Conservation (phyloP, 2,797 vertebrate genomes). For the Spea hammondii region DNA sequence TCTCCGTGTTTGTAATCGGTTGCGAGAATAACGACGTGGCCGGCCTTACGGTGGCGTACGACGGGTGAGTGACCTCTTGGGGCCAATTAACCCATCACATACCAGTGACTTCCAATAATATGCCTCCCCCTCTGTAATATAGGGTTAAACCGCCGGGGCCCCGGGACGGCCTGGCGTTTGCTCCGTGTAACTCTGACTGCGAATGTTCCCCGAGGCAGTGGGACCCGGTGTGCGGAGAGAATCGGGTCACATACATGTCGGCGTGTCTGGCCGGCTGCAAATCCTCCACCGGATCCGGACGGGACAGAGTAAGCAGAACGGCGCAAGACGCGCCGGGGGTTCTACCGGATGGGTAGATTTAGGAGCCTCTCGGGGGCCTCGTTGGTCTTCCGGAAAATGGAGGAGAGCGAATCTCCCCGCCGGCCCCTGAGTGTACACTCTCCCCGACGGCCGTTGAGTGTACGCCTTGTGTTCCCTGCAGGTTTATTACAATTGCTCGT, state of each 20-base stretch:
- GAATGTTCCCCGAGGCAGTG: constrained; percentile 75
- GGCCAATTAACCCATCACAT: too few relatives aligned
- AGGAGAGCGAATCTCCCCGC: too few relatives aligned
- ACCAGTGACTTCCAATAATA: too few relatives aligned
- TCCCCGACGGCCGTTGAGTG: too few relatives aligned
- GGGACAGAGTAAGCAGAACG: constrained; percentile 70
- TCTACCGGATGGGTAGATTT: too few relatives aligned
- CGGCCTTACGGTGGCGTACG: constrained; percentile 68
- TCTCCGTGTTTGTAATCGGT: constrained; percentile 53
- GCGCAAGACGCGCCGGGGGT: too few relatives aligned
- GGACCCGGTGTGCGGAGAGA: constrained; percentile 86
- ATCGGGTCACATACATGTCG: constrained; percentile 81
- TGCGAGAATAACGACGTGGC: constrained; percentile 65
- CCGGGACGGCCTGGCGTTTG: constrained; percentile 55
- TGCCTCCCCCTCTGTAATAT: neutral
- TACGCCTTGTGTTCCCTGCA: constrained; percentile 58
- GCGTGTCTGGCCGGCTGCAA: constrained; percentile 84
- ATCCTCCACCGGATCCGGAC: constrained; percentile 65
- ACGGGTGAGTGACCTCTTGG: constrained; percentile 62
- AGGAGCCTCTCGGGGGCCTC: too few relatives aligned
- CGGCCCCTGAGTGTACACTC: too few relatives aligned
- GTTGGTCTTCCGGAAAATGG: too few relatives aligned
- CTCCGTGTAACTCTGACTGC: constrained; percentile 79
- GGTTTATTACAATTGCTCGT: constrained; percentile 85
- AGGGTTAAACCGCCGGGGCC: constrained; percentile 41